phyloP scores from a whole-genome alignment of 2,113 vertebrate species.

The Xyrauchen texanus region DNA sequence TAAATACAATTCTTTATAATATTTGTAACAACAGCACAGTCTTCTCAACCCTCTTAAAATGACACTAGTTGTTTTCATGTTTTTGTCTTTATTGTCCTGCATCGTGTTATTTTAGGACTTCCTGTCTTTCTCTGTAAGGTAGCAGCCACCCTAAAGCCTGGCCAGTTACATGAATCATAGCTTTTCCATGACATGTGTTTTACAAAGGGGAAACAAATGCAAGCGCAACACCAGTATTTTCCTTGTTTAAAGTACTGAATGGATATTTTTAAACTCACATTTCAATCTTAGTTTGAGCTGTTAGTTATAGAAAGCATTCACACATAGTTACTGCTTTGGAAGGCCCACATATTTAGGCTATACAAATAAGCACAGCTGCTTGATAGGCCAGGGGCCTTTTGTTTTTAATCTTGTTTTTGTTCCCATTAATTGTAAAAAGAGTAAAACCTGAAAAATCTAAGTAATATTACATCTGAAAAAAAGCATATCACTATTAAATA shows the following conservation, averaged over 20 bases:
- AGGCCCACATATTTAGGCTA: not conserved
- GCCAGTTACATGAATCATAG: not conserved
- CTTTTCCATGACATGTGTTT: slow-evolving; percentile 18
- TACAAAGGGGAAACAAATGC: slow-evolving; percentile 11
- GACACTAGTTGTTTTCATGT: slow-evolving; percentile 18
- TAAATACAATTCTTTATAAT: not conserved
- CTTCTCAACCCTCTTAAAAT: not conserved
- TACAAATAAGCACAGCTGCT: not conserved
- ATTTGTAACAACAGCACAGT: not conserved
- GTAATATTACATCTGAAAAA: not conserved
- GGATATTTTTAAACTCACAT: not conserved
- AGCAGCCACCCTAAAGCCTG: not conserved
- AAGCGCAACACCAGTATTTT: not conserved
- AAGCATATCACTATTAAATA: not conserved
- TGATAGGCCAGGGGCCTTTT: not conserved
- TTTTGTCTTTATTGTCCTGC: slow-evolving; percentile 8
- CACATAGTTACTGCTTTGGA: not conserved
- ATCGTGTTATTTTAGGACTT: slow-evolving; percentile 37
- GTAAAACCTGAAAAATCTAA: not conserved
- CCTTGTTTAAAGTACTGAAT: not conserved
- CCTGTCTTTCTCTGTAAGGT: slow-evolving; percentile 36
- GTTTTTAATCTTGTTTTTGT: not conserved
- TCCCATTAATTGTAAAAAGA: not conserved
- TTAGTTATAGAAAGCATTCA: not conserved
- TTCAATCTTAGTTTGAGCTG: slow-evolving; percentile 2